Conservation (phyloP, 1,140 invertebrate species). For the Procambarus virginalis region DNA sequence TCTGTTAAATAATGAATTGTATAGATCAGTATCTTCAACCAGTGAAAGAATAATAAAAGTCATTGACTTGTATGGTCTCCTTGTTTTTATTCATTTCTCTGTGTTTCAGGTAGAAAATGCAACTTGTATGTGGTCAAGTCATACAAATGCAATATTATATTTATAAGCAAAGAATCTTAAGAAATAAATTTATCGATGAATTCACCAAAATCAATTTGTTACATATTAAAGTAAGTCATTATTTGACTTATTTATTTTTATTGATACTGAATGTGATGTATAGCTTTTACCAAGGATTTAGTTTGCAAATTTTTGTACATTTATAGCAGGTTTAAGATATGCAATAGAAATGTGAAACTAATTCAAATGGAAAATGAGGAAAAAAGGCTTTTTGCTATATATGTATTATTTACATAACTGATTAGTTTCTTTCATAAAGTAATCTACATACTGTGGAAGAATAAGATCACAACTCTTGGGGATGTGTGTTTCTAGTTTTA, state of each 20-base stretch:
- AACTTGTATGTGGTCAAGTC: background rate
- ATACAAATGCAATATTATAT: background rate
- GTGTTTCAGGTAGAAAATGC: background rate
- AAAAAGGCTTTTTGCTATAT: background rate
- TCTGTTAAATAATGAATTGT: background rate
- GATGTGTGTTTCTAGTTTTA: slow-evolving; percentile 1
- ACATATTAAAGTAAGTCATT: background rate
- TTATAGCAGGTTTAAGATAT: background rate
- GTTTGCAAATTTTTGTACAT: background rate
- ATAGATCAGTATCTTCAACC: background rate
- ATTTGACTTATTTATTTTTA: background rate
- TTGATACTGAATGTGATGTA: background rate
- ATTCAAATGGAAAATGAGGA: background rate
- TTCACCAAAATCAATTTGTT: background rate
- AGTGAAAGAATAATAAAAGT: background rate
- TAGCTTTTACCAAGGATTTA: background rate
- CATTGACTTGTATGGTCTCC: background rate
- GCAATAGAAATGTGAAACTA: background rate
- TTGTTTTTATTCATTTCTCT: background rate
- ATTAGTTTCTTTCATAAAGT: background rate
- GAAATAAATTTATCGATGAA: background rate
- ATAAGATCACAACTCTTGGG: background rate
- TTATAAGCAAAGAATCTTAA: background rate
- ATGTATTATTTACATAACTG: background rate
- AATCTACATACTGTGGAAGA: background rate